A percentile compares a stretch with the other conserved stretches of the same genome.
Evolutionary conservation across 2,797 vertebrate species (phyloP).

Genomic region (Chaenodraco wilsoni): DNA sequence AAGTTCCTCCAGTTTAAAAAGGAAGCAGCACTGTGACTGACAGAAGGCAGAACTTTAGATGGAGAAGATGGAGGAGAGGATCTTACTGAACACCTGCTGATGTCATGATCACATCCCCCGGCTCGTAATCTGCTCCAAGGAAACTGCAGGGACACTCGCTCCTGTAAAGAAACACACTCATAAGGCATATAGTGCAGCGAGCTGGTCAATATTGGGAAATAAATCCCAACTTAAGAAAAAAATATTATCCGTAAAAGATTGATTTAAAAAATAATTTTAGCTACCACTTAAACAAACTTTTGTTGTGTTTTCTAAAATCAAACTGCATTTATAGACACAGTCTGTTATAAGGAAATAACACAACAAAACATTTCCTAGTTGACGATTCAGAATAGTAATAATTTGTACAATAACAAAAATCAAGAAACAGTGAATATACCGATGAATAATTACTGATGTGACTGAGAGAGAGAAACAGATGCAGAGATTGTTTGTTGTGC

Average conservation of each 20-base stretch:
- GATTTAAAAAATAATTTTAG: no score
- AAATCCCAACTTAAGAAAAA: no score
- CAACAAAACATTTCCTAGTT: no score
- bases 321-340: no score
- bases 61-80: slow-evolving; percentile 32
- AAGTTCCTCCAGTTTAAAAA: background rate
- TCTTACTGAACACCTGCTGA: slow-evolving; percentile 96
- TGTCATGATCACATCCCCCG: slow-evolving; percentile 91
- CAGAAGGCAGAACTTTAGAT: background rate
- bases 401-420: background rate
- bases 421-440: background rate
- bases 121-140: slow-evolving; percentile 90
- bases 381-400: no score
- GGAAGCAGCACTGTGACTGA: background rate
- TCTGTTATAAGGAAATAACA: no score
- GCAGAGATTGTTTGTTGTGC: background rate
- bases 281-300: no score
- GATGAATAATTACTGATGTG: background rate
- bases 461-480: background rate
- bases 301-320: no score
- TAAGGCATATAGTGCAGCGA: no score
- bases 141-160: slow-evolving; percentile 93
- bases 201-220: no score
- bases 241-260: no score
- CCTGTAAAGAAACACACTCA: slow-evolving; percentile 72